Evolutionary conservation across 2,888 invertebrate species (phyloP).

Genomic region (Chesias legatella): DNA sequence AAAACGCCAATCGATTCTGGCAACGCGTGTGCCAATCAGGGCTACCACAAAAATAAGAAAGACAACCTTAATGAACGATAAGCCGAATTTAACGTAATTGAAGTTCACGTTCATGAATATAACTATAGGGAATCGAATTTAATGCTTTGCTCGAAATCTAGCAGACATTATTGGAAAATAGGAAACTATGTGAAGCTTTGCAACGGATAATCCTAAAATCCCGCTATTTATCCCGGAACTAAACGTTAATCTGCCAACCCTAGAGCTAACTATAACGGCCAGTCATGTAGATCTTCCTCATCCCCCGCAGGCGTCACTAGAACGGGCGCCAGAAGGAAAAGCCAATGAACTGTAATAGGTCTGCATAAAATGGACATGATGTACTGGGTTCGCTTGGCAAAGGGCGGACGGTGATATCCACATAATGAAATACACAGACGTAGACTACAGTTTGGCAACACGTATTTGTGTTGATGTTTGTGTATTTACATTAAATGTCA

Average conservation of each 20-base stretch:
- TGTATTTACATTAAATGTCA: slow-evolving; percentile 25
- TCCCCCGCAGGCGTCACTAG: slow-evolving; percentile 34
- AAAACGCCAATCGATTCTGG: slow-evolving; percentile 58
- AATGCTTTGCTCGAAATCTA: neutral
- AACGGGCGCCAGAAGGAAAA: slow-evolving; percentile 32
- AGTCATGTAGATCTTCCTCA: slow-evolving; percentile 42
- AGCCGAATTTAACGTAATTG: slow-evolving; percentile 12
- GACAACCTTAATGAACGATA: slow-evolving; percentile 23
- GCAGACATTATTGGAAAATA: slow-evolving; percentile 11
- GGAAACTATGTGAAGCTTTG: slow-evolving; percentile 21
- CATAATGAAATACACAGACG: slow-evolving; percentile 29
- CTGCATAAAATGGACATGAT: slow-evolving; percentile 39
- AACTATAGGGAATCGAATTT: neutral
- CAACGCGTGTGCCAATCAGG: slow-evolving; percentile 41
- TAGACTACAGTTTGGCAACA: slow-evolving; percentile 30
- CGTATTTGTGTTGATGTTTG: slow-evolving; percentile 24
- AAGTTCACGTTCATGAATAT: slow-evolving; percentile 16
- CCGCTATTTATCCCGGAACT: slow-evolving; percentile 29
- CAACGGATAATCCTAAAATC: slow-evolving; percentile 28
- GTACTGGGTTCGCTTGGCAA: slow-evolving; percentile 57
- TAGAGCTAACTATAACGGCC: slow-evolving; percentile 45
- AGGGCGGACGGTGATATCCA: slow-evolving; percentile 49
- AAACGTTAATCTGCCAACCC: slow-evolving; percentile 35
- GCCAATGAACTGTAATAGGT: slow-evolving; percentile 51
- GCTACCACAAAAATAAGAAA: slow-evolving; percentile 34